Percentiles rank a stretch among this genome's conserved stretches.
Evolutionary conservation across 2,113 vertebrate species (phyloP).

Genomic region (Lagopus leucura): DNA sequence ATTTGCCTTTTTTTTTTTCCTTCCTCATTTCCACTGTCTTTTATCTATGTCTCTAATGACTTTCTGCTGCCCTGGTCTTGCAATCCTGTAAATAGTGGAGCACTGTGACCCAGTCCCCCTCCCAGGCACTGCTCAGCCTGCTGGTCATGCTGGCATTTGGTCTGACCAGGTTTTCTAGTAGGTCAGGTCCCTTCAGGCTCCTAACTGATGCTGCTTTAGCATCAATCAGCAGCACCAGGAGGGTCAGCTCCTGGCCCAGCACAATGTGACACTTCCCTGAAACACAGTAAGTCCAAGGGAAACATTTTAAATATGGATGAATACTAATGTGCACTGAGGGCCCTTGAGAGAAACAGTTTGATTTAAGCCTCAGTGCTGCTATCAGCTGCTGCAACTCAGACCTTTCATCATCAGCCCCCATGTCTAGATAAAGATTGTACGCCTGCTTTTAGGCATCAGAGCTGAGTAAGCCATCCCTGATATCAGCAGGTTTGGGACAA

Average conservation of each 20-base stretch:
- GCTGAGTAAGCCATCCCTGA: too few species aligned
- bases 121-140: background rate
- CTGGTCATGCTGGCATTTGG: background rate
- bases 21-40: background rate
- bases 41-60: background rate
- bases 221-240: background rate
- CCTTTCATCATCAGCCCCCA: background rate
- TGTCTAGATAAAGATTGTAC: background rate
- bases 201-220: background rate
- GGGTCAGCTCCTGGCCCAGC: background rate
- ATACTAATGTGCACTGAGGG: background rate
- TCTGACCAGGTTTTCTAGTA: background rate
- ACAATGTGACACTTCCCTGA: background rate
- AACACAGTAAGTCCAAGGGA: background rate
- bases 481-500: background rate
- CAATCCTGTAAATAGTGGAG: background rate
- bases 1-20: background rate
- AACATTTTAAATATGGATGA: background rate
- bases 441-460: background rate
- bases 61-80: background rate
- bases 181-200: background rate
- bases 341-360: background rate
- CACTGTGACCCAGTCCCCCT: rapidly evolving
- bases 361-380: background rate
- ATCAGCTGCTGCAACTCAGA: background rate